phyloP scores from a whole-genome alignment of 2,888 invertebrate species.

The Sarcophaga variegata region DNA sequence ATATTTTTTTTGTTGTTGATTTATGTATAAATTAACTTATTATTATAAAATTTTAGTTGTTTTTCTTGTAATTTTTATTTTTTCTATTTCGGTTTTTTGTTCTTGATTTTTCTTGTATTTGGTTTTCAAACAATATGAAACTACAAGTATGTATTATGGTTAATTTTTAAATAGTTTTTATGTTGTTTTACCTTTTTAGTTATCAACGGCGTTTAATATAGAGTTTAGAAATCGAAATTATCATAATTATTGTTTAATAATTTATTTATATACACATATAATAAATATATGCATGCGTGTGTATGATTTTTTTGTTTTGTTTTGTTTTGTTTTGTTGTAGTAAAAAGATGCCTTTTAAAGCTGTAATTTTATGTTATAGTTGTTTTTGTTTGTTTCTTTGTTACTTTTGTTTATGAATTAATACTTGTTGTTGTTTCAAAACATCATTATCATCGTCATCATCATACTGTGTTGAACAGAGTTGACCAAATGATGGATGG shows the following conservation, averaged over 20 bases:
- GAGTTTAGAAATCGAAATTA: constrained; percentile 62
- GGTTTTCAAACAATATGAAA: constrained; percentile 57
- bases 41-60: constrained; percentile 49
- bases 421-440: constrained; percentile 65
- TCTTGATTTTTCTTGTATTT: neutral
- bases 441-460: constrained; percentile 28
- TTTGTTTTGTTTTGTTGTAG: constrained; percentile 47
- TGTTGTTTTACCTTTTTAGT: constrained; percentile 47
- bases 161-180: constrained; percentile 29
- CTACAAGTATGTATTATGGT: constrained; percentile 68
- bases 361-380: constrained; percentile 61
- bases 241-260: constrained; percentile 52
- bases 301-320: constrained; percentile 21
- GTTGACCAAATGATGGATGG: constrained; percentile 24
- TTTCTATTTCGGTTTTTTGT: too few species aligned
- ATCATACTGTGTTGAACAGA: neutral
- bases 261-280: constrained; percentile 33
- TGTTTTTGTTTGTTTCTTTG: constrained; percentile 47
- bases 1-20: neutral
- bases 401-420: constrained; percentile 29
- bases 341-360: constrained; percentile 66
- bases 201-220: constrained; percentile 57
- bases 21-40: constrained; percentile 55
- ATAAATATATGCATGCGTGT: constrained; percentile 10
- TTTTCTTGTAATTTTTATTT: constrained; percentile 33